Evolutionary conservation across 2,797 vertebrate genomes (phyloP), one percentile per base, ranked within the genome.

Genomic region (Eutrigla gurnardus): DNA sequence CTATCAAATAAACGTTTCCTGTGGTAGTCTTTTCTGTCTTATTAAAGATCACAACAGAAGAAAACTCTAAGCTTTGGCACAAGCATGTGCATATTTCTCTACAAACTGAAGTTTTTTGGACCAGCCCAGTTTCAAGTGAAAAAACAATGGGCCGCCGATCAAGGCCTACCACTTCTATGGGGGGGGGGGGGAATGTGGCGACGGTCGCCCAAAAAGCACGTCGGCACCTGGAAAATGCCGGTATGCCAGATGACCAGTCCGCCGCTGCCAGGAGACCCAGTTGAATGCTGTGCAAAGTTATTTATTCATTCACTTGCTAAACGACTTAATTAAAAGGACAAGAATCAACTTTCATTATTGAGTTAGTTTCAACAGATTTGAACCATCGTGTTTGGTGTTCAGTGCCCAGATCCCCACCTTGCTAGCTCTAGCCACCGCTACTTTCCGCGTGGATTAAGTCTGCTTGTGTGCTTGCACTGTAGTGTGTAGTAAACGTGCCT

Each of bases 1-100:
- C 7, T 46, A 50, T 81, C 0, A 60, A 92, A 88, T 90, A 89
- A 90, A 92, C 67, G 3, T 66, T 68, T 88, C 77, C 32, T 55
- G 4, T 53, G 15, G 7, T 1, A 55, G 6, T 17, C 0, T n/a
- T 36, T 71, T 43, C 7, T 70, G 10, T 57, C 15, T 0, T 53
- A 33, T n/a, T 9, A 42, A 14, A 71, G 32, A 32, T 18, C 42
- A 60, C 7, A n/a, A 12, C 15, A 36, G 12, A 36, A 25, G 12
- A n/a, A 39, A 54, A 52, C 57, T 2, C 17, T 36, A 6, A 32
- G 1, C 0, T 14, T 60, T 3, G 13, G 25, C 4, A 61, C 9
- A 13, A 42, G 7, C 11, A 33, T 43, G 18, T 47, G 45, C 45
- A 6, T 40, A 7, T 35, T 55, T 54, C 54, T 17, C 14, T 17